phyloP scores from a whole-genome alignment of 2,797 vertebrate species.

The Chrosomus eos region DNA sequence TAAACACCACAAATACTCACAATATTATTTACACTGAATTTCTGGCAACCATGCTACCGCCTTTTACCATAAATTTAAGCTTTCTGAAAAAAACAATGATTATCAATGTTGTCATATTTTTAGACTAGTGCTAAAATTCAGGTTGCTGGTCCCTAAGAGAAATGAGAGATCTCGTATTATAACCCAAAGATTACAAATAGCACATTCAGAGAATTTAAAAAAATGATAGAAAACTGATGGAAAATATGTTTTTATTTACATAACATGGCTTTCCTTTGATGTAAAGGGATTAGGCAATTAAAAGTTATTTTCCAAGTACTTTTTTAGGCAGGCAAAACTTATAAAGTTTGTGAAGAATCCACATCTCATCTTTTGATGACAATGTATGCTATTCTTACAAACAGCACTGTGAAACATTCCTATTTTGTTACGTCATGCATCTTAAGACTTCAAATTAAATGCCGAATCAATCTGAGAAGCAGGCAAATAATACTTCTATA shows the following conservation, averaged over 20 bases:
- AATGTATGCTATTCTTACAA: conserved; percentile 16
- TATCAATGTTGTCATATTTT: background rate
- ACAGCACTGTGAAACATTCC: conserved; percentile 46
- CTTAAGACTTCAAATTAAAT: conserved; percentile 62
- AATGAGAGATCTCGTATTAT: background rate
- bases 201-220: background rate
- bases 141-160: background rate
- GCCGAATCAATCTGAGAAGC: conserved; percentile 58
- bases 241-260: conserved; percentile 77
- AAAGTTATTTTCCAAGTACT: conserved; percentile 60
- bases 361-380: conserved; percentile 19
- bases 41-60: background rate
- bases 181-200: background rate
- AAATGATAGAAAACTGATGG: conserved; percentile 54
- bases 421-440: conserved; percentile 72
- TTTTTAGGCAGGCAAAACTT: conserved; percentile 60
- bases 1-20: background rate
- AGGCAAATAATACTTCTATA: conserved; percentile 59
- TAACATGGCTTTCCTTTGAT: conserved; percentile 69
- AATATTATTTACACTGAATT: background rate
- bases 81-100: background rate
- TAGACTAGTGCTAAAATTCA: too few relatives aligned
- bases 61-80: background rate
- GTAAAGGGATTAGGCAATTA: conserved; percentile 55
- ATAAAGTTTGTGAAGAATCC: conserved; percentile 33